Evolutionary conservation across 2,797 vertebrate genomes (phyloP).

Genomic region (Chaetophractus vellerosus): DNA sequence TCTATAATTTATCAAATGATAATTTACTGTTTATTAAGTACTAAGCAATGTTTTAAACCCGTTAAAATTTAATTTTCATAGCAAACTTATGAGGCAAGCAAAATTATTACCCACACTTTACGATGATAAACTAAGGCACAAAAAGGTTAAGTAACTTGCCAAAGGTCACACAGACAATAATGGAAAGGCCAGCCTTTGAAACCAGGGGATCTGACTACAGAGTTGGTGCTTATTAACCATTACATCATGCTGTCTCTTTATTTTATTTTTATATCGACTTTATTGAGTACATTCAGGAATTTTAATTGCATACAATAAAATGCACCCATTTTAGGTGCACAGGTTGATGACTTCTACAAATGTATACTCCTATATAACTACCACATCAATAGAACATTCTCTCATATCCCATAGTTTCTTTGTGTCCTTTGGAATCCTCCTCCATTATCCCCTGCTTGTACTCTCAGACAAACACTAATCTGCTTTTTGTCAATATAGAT

Average conservation of each 20-base stretch:
- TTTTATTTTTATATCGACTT: slow-evolving; percentile 1
- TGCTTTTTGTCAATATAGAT: background rate
- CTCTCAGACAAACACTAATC: background rate
- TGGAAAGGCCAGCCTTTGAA: background rate
- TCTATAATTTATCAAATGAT: background rate
- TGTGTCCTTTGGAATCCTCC: background rate
- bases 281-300: background rate
- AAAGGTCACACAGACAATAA: background rate
- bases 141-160: background rate
- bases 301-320: slow-evolving; percentile 36
- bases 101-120: background rate
- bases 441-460: background rate
- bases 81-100: background rate
- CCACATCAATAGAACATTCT: background rate
- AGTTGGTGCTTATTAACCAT: background rate
- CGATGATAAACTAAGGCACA: background rate
- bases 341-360: background rate
- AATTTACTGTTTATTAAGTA: background rate
- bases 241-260: background rate
- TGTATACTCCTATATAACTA: background rate
- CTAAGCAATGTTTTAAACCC: background rate
- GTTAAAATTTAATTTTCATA: slow-evolving; percentile 21
- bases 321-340: background rate
- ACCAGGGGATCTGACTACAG: background rate
- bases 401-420: too few relatives aligned